Evolutionary conservation across 2,797 vertebrate genomes (phyloP).

Genomic region (Macropodus opercularis): DNA sequence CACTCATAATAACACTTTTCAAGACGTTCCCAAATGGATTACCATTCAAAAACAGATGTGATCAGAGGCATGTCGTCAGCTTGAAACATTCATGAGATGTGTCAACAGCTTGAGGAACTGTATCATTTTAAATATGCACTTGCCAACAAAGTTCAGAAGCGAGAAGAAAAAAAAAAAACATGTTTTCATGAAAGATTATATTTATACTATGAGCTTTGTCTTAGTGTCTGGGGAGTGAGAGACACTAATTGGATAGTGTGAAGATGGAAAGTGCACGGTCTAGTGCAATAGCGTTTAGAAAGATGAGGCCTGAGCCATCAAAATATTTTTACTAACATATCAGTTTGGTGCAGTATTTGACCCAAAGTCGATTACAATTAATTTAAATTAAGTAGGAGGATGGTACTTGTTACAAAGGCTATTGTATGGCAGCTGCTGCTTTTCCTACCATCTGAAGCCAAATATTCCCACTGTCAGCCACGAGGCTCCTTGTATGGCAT

Average conservation of each 20-base stretch:
- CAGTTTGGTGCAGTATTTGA: slow-evolving; percentile 12
- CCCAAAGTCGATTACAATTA: slow-evolving; percentile 16
- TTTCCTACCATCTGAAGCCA: slow-evolving; percentile 69
- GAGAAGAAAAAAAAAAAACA: too few species aligned
- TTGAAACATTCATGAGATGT: too few species aligned
- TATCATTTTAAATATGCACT: slow-evolving; percentile 2
- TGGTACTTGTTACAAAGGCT: slow-evolving; percentile 43
- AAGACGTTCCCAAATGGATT: too few species aligned
- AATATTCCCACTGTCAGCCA: slow-evolving; percentile 53
- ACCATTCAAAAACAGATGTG: too few species aligned
- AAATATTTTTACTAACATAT: slow-evolving; percentile 18
- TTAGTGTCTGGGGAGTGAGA: background rate
- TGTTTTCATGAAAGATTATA: slow-evolving; percentile 9
- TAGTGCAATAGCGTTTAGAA: slow-evolving; percentile 7
- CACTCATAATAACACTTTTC: too few species aligned
- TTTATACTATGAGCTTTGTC: slow-evolving; percentile 2
- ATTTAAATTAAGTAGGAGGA: slow-evolving; percentile 1
- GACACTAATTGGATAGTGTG: slow-evolving; percentile 16
- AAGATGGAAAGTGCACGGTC: slow-evolving; percentile 14
- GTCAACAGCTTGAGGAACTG: too few species aligned
- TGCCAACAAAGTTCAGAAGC: background rate
- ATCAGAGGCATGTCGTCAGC: too few species aligned
- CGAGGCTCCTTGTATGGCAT: slow-evolving; percentile 58
- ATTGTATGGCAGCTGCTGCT: slow-evolving; percentile 65
- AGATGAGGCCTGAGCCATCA: slow-evolving; percentile 16